A percentile compares a stretch with the other conserved stretches of the same genome.
These are phyloP conservation scores for Labrus mixtus DNA, from an alignment of 2,113 vertebrate genomes.

Conservation along the genomic window DNA sequence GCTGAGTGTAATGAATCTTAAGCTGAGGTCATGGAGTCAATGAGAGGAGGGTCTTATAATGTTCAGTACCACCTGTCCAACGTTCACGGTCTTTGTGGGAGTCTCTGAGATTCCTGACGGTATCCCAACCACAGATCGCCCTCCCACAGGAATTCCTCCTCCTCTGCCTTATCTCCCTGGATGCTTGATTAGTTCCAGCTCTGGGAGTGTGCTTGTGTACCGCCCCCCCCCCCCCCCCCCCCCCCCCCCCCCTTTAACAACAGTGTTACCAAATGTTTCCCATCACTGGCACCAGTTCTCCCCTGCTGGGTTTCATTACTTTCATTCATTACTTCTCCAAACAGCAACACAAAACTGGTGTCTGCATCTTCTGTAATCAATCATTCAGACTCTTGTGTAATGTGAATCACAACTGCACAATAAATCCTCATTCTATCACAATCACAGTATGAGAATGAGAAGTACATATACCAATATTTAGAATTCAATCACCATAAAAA, in stretches of 20 bases:
- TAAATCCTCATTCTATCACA: too few species aligned
- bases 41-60: background rate
- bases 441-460: too few species aligned
- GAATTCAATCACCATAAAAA: too few species aligned
- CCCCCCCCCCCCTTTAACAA: background rate
- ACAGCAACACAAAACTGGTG: too few species aligned
- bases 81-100: slow-evolving; percentile 26
- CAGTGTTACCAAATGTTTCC: background rate
- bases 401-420: too few species aligned
- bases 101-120: slow-evolving; percentile 33
- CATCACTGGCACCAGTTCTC: background rate
- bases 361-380: too few species aligned
- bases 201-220: background rate
- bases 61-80: slow-evolving; percentile 45
- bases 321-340: background rate
- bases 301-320: background rate
- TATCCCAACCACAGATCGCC: slow-evolving; percentile 12
- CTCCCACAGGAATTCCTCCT: slow-evolving; percentile 64
- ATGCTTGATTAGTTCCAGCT: slow-evolving; percentile 30
- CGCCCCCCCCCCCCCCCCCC: background rate
- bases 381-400: too few species aligned
- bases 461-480: too few species aligned
- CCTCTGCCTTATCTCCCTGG: slow-evolving; percentile 21
- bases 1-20: too few species aligned
- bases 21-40: background rate